These are phyloP conservation scores for Xylota sylvarum DNA, from an alignment of 2,888 invertebrate species.

Conservation along the genomic window DNA sequence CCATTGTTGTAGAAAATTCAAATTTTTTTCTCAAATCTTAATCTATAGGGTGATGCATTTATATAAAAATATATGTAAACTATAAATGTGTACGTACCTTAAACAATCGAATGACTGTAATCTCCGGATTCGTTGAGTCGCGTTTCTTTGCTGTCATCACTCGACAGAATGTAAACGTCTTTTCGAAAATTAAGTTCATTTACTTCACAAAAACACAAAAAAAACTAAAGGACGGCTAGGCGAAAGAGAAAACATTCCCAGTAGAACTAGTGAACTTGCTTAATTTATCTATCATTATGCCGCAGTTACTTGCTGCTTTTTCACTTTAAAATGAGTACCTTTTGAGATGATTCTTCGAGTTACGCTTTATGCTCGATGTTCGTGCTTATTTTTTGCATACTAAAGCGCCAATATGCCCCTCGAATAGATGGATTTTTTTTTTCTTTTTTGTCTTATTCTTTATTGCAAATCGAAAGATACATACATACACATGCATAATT, in stretches of 20 bases:
- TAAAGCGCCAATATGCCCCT: slow-evolving; percentile 52
- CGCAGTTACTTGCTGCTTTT: slow-evolving; percentile 7
- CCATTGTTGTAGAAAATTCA: slow-evolving; percentile 83
- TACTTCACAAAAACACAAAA: not conserved
- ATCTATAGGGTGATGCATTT: not conserved
- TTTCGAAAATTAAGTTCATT: not conserved
- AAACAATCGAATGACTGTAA: not conserved
- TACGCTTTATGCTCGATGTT: slow-evolving; percentile 10
- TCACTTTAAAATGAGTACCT: slow-evolving; percentile 23
- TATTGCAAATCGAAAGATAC: slow-evolving; percentile 73
- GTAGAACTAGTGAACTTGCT: not conserved
- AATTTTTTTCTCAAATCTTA: slow-evolving; percentile 78
- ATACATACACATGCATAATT: slow-evolving; percentile 68
- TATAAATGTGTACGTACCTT: slow-evolving; percentile 52
- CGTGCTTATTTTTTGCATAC: slow-evolving; percentile 22
- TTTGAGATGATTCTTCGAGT: slow-evolving; percentile 19
- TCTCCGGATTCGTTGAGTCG: no score
- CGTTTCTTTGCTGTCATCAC: no score
- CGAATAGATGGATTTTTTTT: slow-evolving; percentile 41
- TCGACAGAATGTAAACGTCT: no score
- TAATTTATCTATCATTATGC: slow-evolving; percentile 18
- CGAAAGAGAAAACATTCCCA: no score
- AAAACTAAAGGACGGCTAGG: no score
- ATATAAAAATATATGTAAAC: not conserved
- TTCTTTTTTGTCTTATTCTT: slow-evolving; percentile 51